These are phyloP conservation scores for Dryoscopus gambensis DNA, from an alignment of 2,113 vertebrate genomes.

Conservation along the genomic window DNA sequence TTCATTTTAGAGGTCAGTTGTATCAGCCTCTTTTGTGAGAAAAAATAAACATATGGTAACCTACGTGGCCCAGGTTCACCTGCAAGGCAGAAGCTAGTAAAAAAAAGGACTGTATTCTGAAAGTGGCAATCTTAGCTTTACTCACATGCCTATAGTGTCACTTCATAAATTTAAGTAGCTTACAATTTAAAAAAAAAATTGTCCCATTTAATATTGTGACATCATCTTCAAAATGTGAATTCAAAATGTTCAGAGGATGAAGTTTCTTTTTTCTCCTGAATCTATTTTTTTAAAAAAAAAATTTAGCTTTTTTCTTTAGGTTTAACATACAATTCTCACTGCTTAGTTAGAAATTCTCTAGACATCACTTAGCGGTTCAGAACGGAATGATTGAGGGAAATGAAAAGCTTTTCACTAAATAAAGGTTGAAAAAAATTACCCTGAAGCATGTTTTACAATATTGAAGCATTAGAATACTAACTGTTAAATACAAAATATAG, in stretches of 20 bases:
- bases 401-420: neutral
- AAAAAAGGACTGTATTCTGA: neutral
- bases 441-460: neutral
- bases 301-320: neutral
- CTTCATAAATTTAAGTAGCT: neutral
- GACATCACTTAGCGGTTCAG: neutral
- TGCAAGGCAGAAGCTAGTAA: neutral
- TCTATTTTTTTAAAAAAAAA: neutral
- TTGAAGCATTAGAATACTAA: neutral
- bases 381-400: neutral
- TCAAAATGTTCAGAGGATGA: neutral
- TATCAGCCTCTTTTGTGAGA: neutral
- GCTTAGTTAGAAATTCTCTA: neutral
- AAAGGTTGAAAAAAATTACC: neutral
- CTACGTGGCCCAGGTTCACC: neutral
- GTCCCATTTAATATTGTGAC: neutral
- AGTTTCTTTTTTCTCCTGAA: neutral
- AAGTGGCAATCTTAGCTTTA: neutral
- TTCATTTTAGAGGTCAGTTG: neutral
- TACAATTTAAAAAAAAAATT: neutral
- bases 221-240: neutral
- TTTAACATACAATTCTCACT: neutral
- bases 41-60: neutral
- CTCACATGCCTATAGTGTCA: accelerated
- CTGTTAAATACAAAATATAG: neutral